Evolutionary conservation across 2,888 invertebrate genomes (phyloP).

Genomic region (Thera britannica): DNA sequence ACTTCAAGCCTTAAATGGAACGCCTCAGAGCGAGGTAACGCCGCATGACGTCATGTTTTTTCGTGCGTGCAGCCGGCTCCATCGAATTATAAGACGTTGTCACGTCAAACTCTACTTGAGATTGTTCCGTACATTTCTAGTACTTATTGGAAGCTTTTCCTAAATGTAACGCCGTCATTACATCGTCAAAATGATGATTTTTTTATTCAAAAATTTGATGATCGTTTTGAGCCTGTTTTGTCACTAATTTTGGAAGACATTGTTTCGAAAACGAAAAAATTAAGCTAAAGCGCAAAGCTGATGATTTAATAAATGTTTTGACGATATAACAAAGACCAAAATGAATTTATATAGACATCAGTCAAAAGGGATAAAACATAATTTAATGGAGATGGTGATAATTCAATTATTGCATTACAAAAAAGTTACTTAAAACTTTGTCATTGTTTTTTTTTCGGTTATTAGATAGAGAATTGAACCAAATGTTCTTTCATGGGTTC

Average conservation of each 20-base stretch:
- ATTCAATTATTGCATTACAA: not conserved
- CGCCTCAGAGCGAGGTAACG: too few relatives aligned
- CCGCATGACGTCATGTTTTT: too few relatives aligned
- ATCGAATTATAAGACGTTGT: too few relatives aligned
- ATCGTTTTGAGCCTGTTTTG: constrained; percentile 3
- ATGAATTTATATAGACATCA: constrained; percentile 19
- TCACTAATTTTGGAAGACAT: constrained; percentile 16
- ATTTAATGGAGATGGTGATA: not conserved
- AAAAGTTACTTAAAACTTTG: not conserved
- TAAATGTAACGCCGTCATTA: constrained; percentile 30
- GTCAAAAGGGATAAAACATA: constrained; percentile 22
- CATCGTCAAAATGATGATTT: constrained; percentile 28
- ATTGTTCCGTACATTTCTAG: constrained; percentile 8
- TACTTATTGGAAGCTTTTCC: constrained; percentile 22
- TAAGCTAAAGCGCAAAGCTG: constrained; percentile 1
- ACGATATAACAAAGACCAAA: constrained; percentile 21
- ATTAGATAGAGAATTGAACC: not conserved
- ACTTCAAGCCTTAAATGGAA: too few relatives aligned
- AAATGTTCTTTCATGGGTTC: too few relatives aligned
- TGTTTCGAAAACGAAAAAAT: not conserved
- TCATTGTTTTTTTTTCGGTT: not conserved
- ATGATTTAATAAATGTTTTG: constrained; percentile 12
- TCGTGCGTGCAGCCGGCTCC: too few relatives aligned
- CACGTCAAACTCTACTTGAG: not conserved
- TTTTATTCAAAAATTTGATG: not conserved